Evolutionary conservation across 64 coral and sea anemone species (phyloP), one percentile per base, ranked within the genome.

Genomic region (Orbicella faveolata): DNA sequence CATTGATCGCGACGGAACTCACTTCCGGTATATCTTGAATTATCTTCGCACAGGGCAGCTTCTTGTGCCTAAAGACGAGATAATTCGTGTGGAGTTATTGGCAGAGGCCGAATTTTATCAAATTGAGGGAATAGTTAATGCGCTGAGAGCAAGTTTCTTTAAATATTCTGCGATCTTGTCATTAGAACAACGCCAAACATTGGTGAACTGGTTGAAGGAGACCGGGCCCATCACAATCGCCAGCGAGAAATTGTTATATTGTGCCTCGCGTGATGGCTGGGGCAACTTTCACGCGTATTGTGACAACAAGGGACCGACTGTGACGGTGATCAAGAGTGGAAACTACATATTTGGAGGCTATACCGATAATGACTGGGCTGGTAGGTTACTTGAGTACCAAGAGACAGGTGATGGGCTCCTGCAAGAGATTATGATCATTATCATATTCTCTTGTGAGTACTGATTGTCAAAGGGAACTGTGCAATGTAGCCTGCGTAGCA

Each of bases 1-100:
- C 89, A 87, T 87, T 73, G 84, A 87, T 75, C 84, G 84, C 25
- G 84, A 59, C 14, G 78, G 78, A 61, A 78, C 87, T 19, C 76
- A 61, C 53, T 89, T 89, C 53, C n/a, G 87, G 13, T 79, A 79
- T 52, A 89, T 78, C 55, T 36, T 89, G 87, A 89, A 89, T 48
- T 89, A 78, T 59, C 55, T 88, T 30, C 74, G 89, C 25, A 90
- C 89, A 2, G 77, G 78, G 19, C 53, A 90, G 61, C 87, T 88
- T 17, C 0, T 88, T 21, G 48, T 89, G 2, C 88, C 76, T 15
- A 25, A 90, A 11, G 77, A 82, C 15, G 36, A 61, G 33, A 25
- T 59, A 19, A 41, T 83, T 6, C 18, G 5, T 0, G 33, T 74
- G 16, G 86, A 88, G 15, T 20, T 88, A 12, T 36, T 88, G 11